Percentiles rank a stretch among this genome's conserved stretches.
phyloP scores from a whole-genome alignment of 2,888 invertebrate genomes.

The Lordiphosa fenestrarum region DNA sequence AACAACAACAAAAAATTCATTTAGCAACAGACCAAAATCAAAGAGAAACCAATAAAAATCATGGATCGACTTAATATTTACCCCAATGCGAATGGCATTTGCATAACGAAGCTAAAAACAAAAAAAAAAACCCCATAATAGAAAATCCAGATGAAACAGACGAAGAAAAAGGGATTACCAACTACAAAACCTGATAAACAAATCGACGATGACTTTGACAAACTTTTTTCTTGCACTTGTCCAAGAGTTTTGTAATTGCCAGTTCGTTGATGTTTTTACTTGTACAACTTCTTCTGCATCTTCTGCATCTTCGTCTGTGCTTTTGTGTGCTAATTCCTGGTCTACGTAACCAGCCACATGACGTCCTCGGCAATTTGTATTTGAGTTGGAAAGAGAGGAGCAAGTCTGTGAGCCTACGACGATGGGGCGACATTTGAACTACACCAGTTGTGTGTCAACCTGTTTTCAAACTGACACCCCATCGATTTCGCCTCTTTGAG shows the following conservation, averaged over 20 bases:
- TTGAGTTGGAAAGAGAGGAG: too few species aligned
- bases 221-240: constrained; percentile 23
- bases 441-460: constrained; percentile 58
- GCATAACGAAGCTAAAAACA: constrained; percentile 28
- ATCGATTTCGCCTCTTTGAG: constrained; percentile 19
- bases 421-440: constrained; percentile 58
- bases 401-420: constrained; percentile 3
- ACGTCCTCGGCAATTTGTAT: constrained; percentile 30
- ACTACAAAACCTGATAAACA: constrained; percentile 39
- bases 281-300: constrained; percentile 16
- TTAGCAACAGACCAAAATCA: constrained; percentile 22
- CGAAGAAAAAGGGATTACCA: constrained; percentile 19
- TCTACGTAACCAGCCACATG: constrained; percentile 28
- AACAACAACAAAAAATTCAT: constrained; percentile 23
- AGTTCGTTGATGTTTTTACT: constrained; percentile 48
- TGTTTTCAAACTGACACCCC: constrained; percentile 46
- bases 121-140: constrained; percentile 4
- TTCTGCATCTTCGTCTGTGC: not conserved
- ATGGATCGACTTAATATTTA: constrained; percentile 38
- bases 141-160: constrained; percentile 16
- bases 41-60: constrained; percentile 15
- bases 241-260: constrained; percentile 49
- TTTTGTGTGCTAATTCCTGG: constrained; percentile 28
- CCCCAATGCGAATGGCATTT: constrained; percentile 30
- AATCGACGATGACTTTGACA: constrained; percentile 50